Evolutionary conservation across 2,888 invertebrate species (phyloP), one percentile per base, ranked within the genome.

Genomic region (Drosophila antonietae): DNA sequence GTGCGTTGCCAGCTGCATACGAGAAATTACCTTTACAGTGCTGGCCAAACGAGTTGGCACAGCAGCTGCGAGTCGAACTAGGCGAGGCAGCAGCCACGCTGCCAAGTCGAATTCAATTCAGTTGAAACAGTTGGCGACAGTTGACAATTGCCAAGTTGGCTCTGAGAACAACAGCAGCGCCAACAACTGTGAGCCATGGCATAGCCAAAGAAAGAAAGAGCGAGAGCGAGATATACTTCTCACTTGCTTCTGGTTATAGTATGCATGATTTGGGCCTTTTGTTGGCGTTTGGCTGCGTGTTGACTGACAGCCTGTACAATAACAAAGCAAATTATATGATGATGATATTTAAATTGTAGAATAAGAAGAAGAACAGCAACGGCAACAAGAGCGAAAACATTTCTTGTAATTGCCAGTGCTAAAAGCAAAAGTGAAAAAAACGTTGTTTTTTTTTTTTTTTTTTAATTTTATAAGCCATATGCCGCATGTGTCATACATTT

Each of bases 401-500:
- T 62, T 71, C 69, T 58, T 71, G 67, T 60, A 72, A 71, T 75
- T 80, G 70, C 39, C 69, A 68, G 66, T n/a, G 52, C 14, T 53
- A 70, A 46, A 58, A 65, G 65, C 59, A 68, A 65, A 58, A 68
- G 65, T 55, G 51, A 62, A 66, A 71, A 68, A 53, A 46, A 23
- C 10, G 9, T 15, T n/a, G 41, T 55, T 5, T 28, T 28, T 4
- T 28, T 28, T 0, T 28, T 28, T 28, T 5, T 28, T 28, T 5
- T 28, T 5, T n/a, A 2, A 18, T 55, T 41, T 41, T 41, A 28
- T 41, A 44, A 18, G 62, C 51, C 74, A 77, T 75, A 72, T 77
- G 79, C 72, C 66, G 75, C 73, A 75, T 66, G 81, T 81, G 82
- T 80, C 79, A 75, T 77, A 77, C 76, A 73, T 43, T 74, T 60